Base-by-base conservation (phyloP, 2,888 invertebrate genomes). In the Strigamia transsilvanica region DNA sequence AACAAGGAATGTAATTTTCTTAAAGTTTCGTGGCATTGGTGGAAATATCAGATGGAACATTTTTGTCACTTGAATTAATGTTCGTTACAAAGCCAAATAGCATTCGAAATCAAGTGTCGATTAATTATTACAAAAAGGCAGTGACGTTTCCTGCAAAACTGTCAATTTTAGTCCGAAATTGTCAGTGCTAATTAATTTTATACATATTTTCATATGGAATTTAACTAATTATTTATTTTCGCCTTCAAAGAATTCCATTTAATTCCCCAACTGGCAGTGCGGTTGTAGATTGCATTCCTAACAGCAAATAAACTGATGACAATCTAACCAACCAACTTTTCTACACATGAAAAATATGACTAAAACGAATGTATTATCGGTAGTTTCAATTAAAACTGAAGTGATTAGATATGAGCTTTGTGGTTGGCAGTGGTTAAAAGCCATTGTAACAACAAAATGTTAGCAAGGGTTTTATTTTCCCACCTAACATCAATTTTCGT, bases 361-460 rank as follows among this genome's bases (percentile, higher is more conserved):
- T 73, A 73, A 27, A 73, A 73, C 56, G 21, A 56, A 18, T 56
- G 15, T n/a, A 46, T 46, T n/a, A 46, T 1, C 10, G 27, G 27
- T 27, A 27, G 27, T 56, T 56, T 56, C 18, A 27, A 73, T 73
- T 23, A 73, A 73, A 73, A 32, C 23, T 32, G 27, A 73, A 73
- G 32, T 73, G 32, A 73, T 73, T 73, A 32, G 23, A 73, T 73
- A 73, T 73, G 73, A 73, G 73, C 73, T 73, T 73, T 32, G 73
- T 73, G 73, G 73, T 73, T 73, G 73, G 73, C 73, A 73, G 73
- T 73, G 73, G 73, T 73, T 73, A 73, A 73, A 66, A 66, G 66
- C 66, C 27, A 66, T 51, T 51, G 42, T 61, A 73, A 73, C 73
- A 27, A 73, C 73, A 27, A 73, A 73, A 73, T 73, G 73, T 73